Evolutionary conservation across 1,140 invertebrate species (phyloP), one percentile per base, ranked within the genome.

Genomic region (Lordiphosa mommai): DNA sequence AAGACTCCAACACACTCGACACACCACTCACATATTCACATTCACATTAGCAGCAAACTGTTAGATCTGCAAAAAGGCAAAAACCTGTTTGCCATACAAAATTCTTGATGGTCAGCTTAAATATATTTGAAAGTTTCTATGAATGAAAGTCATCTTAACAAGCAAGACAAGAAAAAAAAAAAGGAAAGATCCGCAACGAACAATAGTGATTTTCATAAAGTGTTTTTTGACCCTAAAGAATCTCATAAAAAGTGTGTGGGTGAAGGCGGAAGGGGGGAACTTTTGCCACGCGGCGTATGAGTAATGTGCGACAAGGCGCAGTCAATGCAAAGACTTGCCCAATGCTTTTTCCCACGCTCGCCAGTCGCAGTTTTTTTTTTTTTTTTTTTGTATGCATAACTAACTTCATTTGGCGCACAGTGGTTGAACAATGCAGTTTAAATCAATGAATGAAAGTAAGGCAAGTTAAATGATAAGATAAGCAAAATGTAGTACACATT

Each of bases 331-430:
- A 55, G 49, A 66, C 66, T 66, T 57, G 63, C 63, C 40, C 63
- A 67, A 67, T 67, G 63, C 61, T 55, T 76, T 77, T 79, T 79
- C 73, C 73, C 73, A 79, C 73, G 76, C 64, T 79, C 60, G 40
- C 52, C 72, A 63, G 41, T 71, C 59, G 44, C 52, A 43, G 49
- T 53, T 61, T 48, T 49, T 5, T 23, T 20, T 30, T 20, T 40
- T 30, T 7, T 33, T 8, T 34, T 59, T 56, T n/a, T n/a, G n/a
- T 71, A 77, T 80, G 73, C 73, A 79, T 72, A 79, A 72, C 68
- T 69, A 43, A 61, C 72, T 77, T 41, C 61, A 48, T 41, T 76
- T 55, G 37, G 55, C 32, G 71, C 65, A 74, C 56, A 57, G 55
- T 70, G 65, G 43, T 33, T 32, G 43, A 10, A 46, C 13, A 46